Evolutionary conservation across 2,113 vertebrate species (phyloP).

Genomic region (Cephalopterus ornatus): DNA sequence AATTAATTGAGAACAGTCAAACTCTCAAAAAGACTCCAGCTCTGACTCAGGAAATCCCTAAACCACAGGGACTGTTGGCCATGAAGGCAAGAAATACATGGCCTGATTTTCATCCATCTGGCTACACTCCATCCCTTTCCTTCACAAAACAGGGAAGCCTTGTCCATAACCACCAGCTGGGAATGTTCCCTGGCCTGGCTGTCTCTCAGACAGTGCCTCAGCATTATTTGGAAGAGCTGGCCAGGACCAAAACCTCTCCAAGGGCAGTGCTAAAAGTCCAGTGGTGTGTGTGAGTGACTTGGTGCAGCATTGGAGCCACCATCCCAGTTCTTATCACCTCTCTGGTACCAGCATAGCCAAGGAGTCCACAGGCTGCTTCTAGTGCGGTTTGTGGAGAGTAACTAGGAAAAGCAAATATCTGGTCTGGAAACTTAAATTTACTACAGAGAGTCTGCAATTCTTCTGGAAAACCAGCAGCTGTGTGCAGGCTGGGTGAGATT

Average conservation of each 20-base stretch:
- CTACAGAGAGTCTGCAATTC: neutral
- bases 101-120: neutral
- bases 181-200: neutral
- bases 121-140: neutral
- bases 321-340: neutral
- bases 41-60: neutral
- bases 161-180: neutral
- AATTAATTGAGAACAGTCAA: neutral
- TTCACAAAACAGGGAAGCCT: neutral
- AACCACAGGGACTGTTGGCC: neutral
- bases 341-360: neutral
- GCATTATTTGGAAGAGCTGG: neutral
- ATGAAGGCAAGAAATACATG: neutral
- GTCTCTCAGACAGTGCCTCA: neutral
- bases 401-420: neutral
- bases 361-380: neutral
- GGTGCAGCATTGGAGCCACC: rapidly evolving
- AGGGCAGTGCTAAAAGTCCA: neutral
- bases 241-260: neutral
- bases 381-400: neutral
- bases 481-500: neutral
- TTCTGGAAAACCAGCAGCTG: neutral
- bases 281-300: neutral
- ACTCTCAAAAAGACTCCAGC: neutral
- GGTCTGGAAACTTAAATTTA: neutral